Conservation (phyloP, 2,113 vertebrate genomes). For the Acinonyx jubatus region DNA sequence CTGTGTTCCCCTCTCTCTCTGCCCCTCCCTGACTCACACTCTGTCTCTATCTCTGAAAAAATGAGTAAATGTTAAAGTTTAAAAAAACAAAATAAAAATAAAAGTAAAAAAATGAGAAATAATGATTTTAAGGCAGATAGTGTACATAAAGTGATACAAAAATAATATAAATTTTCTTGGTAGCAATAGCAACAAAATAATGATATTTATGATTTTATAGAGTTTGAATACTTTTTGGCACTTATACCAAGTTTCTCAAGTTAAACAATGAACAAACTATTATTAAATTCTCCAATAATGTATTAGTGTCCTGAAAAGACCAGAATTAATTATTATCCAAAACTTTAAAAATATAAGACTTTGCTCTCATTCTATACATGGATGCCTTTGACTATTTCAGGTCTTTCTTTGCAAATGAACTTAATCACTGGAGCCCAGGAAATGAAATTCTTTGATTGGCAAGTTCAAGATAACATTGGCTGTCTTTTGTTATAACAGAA, state of each 20-base stretch:
- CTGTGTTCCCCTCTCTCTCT: no score
- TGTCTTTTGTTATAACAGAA: neutral
- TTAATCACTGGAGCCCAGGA: neutral
- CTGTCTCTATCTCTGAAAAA: no score
- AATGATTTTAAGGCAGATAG: neutral
- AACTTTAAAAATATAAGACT: neutral
- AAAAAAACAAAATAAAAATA: no score
- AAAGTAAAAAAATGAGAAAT: neutral
- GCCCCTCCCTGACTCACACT: no score
- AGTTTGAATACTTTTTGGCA: neutral
- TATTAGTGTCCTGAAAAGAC: neutral
- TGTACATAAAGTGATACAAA: neutral
- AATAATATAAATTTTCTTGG: neutral
- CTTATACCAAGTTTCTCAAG: neutral
- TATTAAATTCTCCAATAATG: neutral
- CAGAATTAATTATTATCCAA: neutral
- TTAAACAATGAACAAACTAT: neutral
- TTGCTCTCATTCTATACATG: neutral
- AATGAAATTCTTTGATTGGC: neutral
- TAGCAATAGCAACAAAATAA: neutral
- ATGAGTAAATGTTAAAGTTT: no score
- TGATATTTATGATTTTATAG: neutral
- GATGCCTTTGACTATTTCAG: neutral
- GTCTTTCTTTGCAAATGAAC: neutral
- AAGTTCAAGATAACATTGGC: neutral